Percentiles rank a stretch among this genome's conserved stretches.
Conservation (phyloP, 2,797 vertebrate genomes). For the Aythya fuligula region DNA sequence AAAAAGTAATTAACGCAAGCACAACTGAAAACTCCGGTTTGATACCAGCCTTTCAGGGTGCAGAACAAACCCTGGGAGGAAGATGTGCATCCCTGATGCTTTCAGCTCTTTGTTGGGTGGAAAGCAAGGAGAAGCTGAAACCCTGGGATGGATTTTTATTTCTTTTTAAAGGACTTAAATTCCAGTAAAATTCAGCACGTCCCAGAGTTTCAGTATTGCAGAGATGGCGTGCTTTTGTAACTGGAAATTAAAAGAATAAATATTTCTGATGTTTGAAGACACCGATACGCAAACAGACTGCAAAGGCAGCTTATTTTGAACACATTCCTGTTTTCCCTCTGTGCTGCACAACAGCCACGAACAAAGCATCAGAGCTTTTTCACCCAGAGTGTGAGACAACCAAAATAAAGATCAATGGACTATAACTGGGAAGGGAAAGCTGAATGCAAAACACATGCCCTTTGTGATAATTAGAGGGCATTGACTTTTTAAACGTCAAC, state of each 20-base stretch:
- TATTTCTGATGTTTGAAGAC: not conserved
- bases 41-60: not conserved
- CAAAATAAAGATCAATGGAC: not conserved
- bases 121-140: not conserved
- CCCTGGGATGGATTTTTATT: not conserved
- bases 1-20: not conserved
- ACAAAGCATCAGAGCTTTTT: not conserved
- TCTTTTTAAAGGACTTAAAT: not conserved
- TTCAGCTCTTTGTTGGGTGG: not conserved
- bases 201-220: not conserved
- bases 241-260: not conserved
- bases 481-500: accelerated
- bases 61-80: not conserved
- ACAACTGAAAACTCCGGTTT: not conserved
- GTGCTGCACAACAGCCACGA: not conserved
- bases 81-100: not conserved
- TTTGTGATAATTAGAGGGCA: not conserved
- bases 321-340: accelerated
- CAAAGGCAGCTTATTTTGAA: not conserved
- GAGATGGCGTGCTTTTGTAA: not conserved
- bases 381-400: accelerated
- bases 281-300: not conserved
- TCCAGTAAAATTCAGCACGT: not conserved
- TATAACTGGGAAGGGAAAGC: not conserved
- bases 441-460: not conserved